phyloP scores from a whole-genome alignment of 2,113 vertebrate species.

The Synodontis membranacea region DNA sequence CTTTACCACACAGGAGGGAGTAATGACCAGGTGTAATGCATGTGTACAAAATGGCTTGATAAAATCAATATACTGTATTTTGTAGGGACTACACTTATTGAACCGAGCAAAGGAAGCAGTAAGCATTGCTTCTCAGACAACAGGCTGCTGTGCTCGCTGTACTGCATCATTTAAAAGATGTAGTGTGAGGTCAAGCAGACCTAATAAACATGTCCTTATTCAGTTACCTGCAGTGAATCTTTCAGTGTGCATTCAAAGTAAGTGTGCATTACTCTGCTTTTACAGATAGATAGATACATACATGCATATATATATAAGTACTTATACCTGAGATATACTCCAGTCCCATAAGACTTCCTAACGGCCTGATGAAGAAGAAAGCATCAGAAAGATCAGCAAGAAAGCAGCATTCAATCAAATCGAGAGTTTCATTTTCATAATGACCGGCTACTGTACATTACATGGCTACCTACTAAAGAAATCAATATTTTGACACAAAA shows the following conservation, averaged over 20 bases:
- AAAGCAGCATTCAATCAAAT: too few species aligned
- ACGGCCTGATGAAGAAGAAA: background rate
- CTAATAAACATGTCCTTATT: background rate
- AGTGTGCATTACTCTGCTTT: background rate
- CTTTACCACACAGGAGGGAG: conserved; percentile 51
- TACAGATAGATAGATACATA: background rate
- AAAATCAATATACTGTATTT: conserved; percentile 58
- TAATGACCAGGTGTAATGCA: conserved; percentile 59
- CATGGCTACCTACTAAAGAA: too few species aligned
- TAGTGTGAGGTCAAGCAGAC: background rate
- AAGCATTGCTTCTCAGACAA: conserved; percentile 1
- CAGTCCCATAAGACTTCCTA: background rate
- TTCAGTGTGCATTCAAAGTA: background rate
- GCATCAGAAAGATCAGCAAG: too few species aligned
- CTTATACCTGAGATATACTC: background rate
- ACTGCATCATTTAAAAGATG: background rate
- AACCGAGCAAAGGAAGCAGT: background rate
- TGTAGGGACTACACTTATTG: conserved; percentile 16
- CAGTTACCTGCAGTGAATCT: background rate
- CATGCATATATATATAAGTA: background rate
- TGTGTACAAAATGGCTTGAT: conserved; percentile 48
- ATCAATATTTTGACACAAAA: too few species aligned
- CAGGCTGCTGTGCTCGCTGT: background rate
- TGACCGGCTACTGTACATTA: too few species aligned
- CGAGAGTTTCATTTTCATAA: too few species aligned